Conservation (phyloP, 2,888 invertebrate genomes). For the Latrodectus elegans region DNA sequence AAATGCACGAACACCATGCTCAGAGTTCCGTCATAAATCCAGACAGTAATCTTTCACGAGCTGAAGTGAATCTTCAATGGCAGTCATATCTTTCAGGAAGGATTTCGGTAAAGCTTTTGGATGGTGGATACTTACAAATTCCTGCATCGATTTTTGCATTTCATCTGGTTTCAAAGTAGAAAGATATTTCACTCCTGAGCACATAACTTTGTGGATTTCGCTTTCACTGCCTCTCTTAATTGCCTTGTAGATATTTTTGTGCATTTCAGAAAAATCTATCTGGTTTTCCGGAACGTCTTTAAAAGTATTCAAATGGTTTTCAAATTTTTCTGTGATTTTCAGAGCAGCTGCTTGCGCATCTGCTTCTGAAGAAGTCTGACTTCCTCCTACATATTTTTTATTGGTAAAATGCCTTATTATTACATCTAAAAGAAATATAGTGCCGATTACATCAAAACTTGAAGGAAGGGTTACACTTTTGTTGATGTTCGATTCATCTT, state of each 20-base stretch:
- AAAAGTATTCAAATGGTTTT: not conserved
- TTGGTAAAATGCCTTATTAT: not conserved
- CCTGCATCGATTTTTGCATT: not conserved
- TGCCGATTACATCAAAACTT: not conserved
- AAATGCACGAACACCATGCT: too few species aligned
- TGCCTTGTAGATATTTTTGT: not conserved
- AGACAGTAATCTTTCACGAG: too few species aligned
- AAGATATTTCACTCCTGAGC: not conserved
- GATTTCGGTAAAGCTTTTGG: too few species aligned
- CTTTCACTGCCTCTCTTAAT: not conserved
- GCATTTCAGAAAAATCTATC: not conserved
- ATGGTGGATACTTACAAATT: too few species aligned
- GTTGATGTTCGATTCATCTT: not conserved
- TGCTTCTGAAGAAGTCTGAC: not conserved
- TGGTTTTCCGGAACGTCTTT: not conserved
- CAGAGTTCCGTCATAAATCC: too few species aligned
- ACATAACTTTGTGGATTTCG: not conserved
- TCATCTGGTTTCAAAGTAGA: not conserved
- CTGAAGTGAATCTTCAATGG: too few species aligned
- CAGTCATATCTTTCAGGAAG: too few species aligned
- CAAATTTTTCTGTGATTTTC: not conserved
- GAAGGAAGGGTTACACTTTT: not conserved
- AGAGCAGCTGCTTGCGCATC: not conserved
- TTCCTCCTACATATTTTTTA: not conserved
- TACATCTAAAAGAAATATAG: not conserved